Percentiles rank a stretch among this genome's conserved stretches.
These are phyloP conservation scores for Pelochelys cantorii DNA, from an alignment of 2,797 vertebrate species.

Conservation along the genomic window DNA sequence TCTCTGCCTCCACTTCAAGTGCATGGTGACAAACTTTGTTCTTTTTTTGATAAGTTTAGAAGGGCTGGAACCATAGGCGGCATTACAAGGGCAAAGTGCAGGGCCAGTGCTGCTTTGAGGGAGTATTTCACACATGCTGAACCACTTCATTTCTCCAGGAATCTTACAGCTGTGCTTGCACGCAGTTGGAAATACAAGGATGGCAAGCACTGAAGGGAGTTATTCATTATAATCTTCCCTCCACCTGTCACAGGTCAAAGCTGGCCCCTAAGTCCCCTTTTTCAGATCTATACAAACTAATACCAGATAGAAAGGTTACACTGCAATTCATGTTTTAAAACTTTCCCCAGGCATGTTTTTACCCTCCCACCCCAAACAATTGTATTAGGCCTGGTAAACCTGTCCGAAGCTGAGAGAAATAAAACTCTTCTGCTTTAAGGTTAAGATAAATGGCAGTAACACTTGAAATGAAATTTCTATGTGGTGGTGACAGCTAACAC, in stretches of 20 bases:
- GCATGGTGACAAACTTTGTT: too few species aligned
- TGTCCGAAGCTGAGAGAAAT: background rate
- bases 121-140: background rate
- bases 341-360: background rate
- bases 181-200: background rate
- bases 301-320: background rate
- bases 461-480: background rate
- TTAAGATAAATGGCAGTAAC: background rate
- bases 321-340: background rate
- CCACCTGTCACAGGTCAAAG: background rate
- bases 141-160: background rate
- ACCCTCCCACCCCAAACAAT: background rate
- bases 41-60: background rate
- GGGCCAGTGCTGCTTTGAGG: too few species aligned
- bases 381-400: too few species aligned
- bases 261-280: background rate
- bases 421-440: background rate
- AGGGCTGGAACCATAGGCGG: background rate
- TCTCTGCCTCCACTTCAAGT: background rate
- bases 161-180: background rate
- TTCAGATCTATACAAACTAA: too few species aligned
- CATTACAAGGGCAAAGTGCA: too few species aligned
- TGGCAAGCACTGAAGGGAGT: background rate
- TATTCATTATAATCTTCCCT: background rate
- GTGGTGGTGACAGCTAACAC: background rate